Percentiles rank a stretch among this genome's conserved stretches.
phyloP scores from a whole-genome alignment of 2,797 vertebrate species.

The Otolemur crassicaudatus region DNA sequence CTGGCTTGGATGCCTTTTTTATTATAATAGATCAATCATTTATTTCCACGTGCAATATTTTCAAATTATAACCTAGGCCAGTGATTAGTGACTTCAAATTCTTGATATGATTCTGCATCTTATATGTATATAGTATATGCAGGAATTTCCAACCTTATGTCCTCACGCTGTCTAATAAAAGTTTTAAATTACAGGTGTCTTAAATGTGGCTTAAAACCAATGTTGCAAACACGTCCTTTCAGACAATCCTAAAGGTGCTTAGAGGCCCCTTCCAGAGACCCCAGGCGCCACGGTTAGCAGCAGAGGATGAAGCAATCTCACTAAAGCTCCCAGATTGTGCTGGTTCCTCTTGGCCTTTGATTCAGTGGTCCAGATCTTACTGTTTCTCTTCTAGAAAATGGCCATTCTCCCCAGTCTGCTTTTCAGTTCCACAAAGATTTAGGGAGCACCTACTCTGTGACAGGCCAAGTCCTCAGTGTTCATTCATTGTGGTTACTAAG shows the following conservation, averaged over 20 bases:
- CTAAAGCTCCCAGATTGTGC: neutral
- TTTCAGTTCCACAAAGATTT: neutral
- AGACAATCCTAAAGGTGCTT: neutral
- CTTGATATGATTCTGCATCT: neutral
- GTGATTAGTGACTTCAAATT: neutral
- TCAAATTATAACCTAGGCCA: neutral
- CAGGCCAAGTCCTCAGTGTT: neutral
- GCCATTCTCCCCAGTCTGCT: neutral
- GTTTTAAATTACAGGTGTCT: neutral
- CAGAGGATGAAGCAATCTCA: neutral
- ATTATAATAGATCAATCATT: neutral
- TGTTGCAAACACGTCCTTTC: neutral
- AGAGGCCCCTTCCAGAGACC: neutral
- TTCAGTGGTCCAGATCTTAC: too few relatives aligned
- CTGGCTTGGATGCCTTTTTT: neutral
- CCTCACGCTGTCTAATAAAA: neutral
- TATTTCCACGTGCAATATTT: neutral
- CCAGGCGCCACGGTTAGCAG: rapidly evolving
- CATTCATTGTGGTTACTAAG: neutral
- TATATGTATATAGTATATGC: neutral
- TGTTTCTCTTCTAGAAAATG: neutral
- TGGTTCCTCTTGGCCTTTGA: neutral
- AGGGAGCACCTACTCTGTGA: neutral
- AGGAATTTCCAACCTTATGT: neutral
- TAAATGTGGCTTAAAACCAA: neutral